These are phyloP conservation scores for Drosophila niveifrons DNA, from an alignment of 2,888 invertebrate genomes.

Conservation along the genomic window DNA sequence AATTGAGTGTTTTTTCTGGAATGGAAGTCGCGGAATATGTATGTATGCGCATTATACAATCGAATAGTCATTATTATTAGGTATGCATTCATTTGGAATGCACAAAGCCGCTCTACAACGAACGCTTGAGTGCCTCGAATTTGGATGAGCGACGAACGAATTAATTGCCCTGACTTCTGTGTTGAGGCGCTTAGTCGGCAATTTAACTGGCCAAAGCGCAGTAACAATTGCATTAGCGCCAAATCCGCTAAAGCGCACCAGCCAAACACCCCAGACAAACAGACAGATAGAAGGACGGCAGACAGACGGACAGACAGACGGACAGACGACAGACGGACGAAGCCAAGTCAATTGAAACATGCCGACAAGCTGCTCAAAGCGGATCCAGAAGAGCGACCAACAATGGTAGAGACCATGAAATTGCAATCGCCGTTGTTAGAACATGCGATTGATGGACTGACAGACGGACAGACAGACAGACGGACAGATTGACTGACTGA, in stretches of 20 bases:
- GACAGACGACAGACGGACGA: not conserved
- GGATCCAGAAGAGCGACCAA: slow-evolving; percentile 30
- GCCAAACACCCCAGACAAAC: not conserved
- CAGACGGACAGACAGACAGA: slow-evolving; percentile 3
- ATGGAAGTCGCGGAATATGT: not conserved
- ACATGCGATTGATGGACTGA: slow-evolving; percentile 34
- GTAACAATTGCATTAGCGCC: slow-evolving; percentile 51
- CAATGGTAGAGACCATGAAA: slow-evolving; percentile 45
- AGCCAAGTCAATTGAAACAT: slow-evolving; percentile 38
- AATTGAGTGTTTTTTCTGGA: slow-evolving; percentile 11
- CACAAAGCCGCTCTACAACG: slow-evolving; percentile 32
- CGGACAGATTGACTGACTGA: slow-evolving; percentile 9
- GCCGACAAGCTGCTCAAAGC: slow-evolving; percentile 41
- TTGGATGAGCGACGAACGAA: slow-evolving; percentile 12
- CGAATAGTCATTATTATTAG: slow-evolving; percentile 17
- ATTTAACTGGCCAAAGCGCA: slow-evolving; percentile 27
- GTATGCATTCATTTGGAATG: slow-evolving; percentile 24
- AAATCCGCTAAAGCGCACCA: slow-evolving; percentile 39
- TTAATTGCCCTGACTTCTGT: slow-evolving; percentile 37
- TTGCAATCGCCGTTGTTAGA: slow-evolving; percentile 31
- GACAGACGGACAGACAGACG: not conserved
- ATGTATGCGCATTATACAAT: not conserved
- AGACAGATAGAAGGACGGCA: not conserved
- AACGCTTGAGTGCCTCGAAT: slow-evolving; percentile 15
- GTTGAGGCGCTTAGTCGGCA: slow-evolving; percentile 17